Conservation (phyloP, 37 sponge, comb jelly and placozoan genomes). For the Beroe forskalii region DNA sequence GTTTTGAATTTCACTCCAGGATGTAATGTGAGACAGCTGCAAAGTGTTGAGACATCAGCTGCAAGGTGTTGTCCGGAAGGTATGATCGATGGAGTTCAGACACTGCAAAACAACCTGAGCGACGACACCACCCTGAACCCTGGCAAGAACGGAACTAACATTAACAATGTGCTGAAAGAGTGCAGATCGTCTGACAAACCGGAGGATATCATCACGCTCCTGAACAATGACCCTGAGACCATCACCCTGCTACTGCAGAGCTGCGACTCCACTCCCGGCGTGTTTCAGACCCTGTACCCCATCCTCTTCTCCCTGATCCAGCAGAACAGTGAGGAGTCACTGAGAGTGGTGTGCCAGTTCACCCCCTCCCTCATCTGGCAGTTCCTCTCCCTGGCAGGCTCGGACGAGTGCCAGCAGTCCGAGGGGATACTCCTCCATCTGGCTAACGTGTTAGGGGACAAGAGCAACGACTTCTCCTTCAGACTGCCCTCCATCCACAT, state of each 20-base stretch:
- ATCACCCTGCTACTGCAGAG: not conserved
- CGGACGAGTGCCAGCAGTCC: not conserved
- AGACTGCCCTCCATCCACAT: constrained; percentile 47
- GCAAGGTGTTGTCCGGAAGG: too few relatives aligned
- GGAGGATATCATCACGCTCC: not conserved
- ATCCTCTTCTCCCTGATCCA: not conserved
- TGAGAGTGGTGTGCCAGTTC: not conserved
- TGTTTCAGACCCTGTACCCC: not conserved
- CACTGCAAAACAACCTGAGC: not conserved
- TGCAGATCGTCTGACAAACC: not conserved
- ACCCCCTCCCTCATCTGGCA: constrained; percentile 24
- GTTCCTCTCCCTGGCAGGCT: not conserved
- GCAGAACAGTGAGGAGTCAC: constrained; percentile 24
- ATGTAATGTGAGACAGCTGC: too few relatives aligned
- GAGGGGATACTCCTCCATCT: constrained; percentile 1
- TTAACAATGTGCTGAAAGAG: not conserved
- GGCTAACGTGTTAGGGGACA: not conserved
- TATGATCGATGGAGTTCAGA: not conserved
- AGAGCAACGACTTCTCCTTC: not conserved
- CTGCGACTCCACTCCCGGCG: not conserved
- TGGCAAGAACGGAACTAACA: not conserved
- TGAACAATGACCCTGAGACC: not conserved
- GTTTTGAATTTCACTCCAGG: too few relatives aligned
- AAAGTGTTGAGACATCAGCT: too few relatives aligned
- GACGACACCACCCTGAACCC: not conserved